A percentile compares a stretch with the other conserved stretches of the same genome.
phyloP scores from a whole-genome alignment of 2,797 vertebrate genomes.

The Dromococcyx pavoninus region DNA sequence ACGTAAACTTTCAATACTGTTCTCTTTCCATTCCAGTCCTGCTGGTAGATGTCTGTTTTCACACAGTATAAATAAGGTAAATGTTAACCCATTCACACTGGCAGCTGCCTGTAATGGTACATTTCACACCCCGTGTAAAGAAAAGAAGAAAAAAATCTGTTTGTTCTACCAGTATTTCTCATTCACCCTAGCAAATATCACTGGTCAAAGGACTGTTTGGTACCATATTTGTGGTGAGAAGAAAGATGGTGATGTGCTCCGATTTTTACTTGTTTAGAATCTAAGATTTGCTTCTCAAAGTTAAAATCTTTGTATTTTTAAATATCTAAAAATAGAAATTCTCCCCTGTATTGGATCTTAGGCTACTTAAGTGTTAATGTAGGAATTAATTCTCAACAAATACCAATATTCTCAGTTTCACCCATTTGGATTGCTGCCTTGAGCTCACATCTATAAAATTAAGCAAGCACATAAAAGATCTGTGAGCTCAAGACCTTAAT shows the following conservation, averaged over 20 bases:
- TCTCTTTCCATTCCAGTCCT: background rate
- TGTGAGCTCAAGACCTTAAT: background rate
- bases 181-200: background rate
- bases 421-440: background rate
- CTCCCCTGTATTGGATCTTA: background rate
- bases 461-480: background rate
- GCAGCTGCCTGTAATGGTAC: background rate
- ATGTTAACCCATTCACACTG: background rate
- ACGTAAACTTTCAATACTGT: background rate
- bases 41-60: background rate
- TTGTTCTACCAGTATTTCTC: background rate
- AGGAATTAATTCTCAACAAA: background rate
- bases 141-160: background rate
- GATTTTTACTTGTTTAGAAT: background rate
- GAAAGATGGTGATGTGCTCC: background rate
- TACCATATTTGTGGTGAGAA: background rate
- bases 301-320: background rate
- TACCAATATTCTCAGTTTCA: background rate
- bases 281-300: background rate
- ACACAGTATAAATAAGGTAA: constrained; percentile 24
- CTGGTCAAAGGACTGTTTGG: background rate
- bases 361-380: background rate
- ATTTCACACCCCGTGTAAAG: background rate
- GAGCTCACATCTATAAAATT: background rate
- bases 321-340: background rate